Evolutionary conservation across 2,888 invertebrate genomes (phyloP).

Genomic region (Falcaria lacertinaria): DNA sequence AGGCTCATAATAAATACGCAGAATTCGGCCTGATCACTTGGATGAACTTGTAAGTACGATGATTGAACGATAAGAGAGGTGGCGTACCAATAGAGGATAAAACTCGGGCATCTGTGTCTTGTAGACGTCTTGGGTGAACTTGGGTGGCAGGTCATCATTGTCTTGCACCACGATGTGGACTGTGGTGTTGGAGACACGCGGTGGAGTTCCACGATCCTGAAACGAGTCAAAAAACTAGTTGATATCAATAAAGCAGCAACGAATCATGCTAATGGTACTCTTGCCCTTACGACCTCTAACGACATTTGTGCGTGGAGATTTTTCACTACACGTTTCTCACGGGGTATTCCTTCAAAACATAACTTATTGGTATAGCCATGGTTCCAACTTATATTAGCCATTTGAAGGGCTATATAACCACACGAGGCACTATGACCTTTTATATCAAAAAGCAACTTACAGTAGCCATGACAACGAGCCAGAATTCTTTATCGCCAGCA

Average conservation of each 20-base stretch:
- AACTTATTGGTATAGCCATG: too few species aligned
- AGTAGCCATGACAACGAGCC: constrained; percentile 86
- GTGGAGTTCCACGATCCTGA: constrained; percentile 90
- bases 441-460: constrained; percentile 62
- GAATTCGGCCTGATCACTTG: too few species aligned
- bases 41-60: too few species aligned
- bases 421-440: neutral
- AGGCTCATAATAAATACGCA: too few species aligned
- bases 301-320: too few species aligned
- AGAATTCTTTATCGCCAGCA: constrained; percentile 87
- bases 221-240: constrained; percentile 7
- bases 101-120: constrained; percentile 90
- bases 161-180: constrained; percentile 86
- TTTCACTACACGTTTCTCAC: too few species aligned
- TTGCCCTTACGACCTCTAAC: too few species aligned
- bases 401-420: too few species aligned
- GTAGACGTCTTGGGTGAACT: constrained; percentile 90
- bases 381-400: too few species aligned
- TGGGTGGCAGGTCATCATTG: constrained; percentile 90
- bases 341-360: too few species aligned
- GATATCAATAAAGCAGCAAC: too few species aligned
- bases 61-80: neutral
- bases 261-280: too few species aligned
- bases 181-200: constrained; percentile 85
- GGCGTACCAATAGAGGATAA: constrained; percentile 87